Conservation (phyloP, 1,140 invertebrate genomes). For the Drosophila sproati region DNA sequence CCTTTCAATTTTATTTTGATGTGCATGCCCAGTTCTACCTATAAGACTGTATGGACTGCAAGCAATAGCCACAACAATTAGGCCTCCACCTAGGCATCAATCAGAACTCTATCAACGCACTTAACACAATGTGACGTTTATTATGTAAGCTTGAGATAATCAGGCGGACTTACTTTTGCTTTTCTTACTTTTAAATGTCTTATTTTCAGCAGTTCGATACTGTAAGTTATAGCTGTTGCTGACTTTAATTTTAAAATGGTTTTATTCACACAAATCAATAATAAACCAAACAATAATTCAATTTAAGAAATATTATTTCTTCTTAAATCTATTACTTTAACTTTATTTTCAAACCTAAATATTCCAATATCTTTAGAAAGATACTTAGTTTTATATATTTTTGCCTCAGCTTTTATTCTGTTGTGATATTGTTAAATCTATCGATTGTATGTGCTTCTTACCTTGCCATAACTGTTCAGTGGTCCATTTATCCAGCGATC, state of each 20-base stretch:
- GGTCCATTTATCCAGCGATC: slow-evolving; percentile 84
- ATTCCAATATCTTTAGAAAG: too few species aligned
- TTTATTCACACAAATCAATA: too few species aligned
- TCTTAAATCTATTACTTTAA: neutral
- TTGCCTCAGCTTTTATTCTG: too few species aligned
- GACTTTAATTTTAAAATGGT: too few species aligned
- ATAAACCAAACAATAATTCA: neutral
- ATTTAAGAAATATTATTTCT: neutral
- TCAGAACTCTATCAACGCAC: slow-evolving; percentile 39
- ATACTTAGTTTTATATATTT: too few species aligned
- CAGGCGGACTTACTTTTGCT: too few species aligned
- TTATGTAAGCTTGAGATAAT: neutral
- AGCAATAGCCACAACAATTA: slow-evolving; percentile 65
- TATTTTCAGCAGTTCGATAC: too few species aligned
- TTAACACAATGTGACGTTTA: slow-evolving; percentile 20
- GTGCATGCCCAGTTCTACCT: slow-evolving; percentile 23
- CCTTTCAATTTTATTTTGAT: slow-evolving; percentile 76
- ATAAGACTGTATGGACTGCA: slow-evolving; percentile 37
- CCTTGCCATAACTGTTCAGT: slow-evolving; percentile 83
- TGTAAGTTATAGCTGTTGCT: too few species aligned
- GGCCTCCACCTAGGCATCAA: slow-evolving; percentile 56
- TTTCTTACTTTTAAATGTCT: too few species aligned
- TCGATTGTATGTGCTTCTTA: slow-evolving; percentile 45
- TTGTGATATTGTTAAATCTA: neutral
- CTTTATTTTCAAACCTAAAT: neutral